Conservation (phyloP, 1,140 invertebrate species). For the Druon quercuslanigerum region DNA sequence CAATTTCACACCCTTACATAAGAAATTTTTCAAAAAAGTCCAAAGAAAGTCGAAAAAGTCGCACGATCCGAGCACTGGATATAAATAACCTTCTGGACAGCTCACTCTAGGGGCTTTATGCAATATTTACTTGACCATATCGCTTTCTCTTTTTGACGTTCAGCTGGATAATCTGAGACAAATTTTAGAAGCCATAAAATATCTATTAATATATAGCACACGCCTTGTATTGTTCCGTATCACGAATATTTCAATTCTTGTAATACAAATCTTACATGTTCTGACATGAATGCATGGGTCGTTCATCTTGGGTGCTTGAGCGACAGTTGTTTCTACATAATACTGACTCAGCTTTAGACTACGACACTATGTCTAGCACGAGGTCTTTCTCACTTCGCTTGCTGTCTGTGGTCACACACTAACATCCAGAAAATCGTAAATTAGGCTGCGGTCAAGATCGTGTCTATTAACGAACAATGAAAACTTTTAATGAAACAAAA, state of each 20-base stretch:
- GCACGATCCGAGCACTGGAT: neutral
- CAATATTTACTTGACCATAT: neutral
- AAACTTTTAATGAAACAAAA: constrained; percentile 21
- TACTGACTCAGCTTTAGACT: constrained; percentile 3
- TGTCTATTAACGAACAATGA: constrained; percentile 50
- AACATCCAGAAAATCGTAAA: constrained; percentile 44
- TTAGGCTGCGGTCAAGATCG: constrained; percentile 53
- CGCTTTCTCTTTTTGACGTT: neutral
- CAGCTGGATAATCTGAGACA: constrained; percentile 24
- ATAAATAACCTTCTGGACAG: neutral
- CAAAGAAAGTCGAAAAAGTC: too few species aligned
- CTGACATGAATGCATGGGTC: too few species aligned
- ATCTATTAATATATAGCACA: constrained; percentile 24
- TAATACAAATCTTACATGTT: constrained; percentile 8
- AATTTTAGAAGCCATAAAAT: constrained; percentile 17
- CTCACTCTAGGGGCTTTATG: neutral
- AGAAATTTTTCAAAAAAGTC: neutral
- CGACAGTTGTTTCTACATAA: neutral
- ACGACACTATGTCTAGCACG: neutral
- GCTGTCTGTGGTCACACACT: constrained; percentile 12
- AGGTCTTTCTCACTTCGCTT: constrained; percentile 38
- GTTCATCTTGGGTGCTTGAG: neutral
- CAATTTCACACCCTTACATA: too few species aligned
- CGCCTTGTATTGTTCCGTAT: constrained; percentile 15
- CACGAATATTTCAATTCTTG: constrained; percentile 25